Base-by-base conservation (phyloP, 2,113 vertebrate species). In the Muntiacus reevesi region DNA sequence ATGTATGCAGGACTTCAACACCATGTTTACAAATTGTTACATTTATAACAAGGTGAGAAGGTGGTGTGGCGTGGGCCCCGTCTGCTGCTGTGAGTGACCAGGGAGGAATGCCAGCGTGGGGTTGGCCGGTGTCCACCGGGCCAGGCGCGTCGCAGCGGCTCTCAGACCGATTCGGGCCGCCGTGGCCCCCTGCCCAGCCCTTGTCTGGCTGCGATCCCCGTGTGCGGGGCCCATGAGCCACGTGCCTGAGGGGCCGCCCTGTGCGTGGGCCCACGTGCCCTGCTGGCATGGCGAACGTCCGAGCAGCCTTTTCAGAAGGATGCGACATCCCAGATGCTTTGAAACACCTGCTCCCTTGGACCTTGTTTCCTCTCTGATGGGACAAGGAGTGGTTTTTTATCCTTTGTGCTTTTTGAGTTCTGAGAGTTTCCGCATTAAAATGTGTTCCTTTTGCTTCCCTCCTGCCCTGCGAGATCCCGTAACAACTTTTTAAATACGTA, bases 21-120 rank as follows among this genome's bases (percentile, higher is more conserved):
- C 99, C 97, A 99, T 99, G 99, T 99, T 99, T 99, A 99, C 99
- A 97, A 99, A 99, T 90, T 99, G 99, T 98, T 99, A 99, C 98
- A 99, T 99, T 85, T 99, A 99, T 78, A 99, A 99, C 98, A 99
- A 99, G 99, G 99, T 99, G 97, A 98, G 98, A 85, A 23, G 76
- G n/a, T 0, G 5, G 4, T 0, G 67, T 0, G 17, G n/a, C 16
- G 8, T 0, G 5, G 96, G 47, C 28, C 84, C 76, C 7, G 7
- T 54, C 21, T 1, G 1, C 91, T 9, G 17, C 50, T 4, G 12
- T 1, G 47, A 8, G 13, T 21, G 16, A 6, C 50, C 57, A 19
- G 62, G 16, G 8, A 15, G 17, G 16, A 7, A 27, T 2, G 27
- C 83, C 54, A 4, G 36, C 2, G 1, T 7, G n/a, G 55, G 83